A percentile compares a stretch with the other conserved stretches of the same genome.
These are phyloP conservation scores for Acanthaster planci DNA, from an alignment of 35 echinoderm and acorn worm genomes.

Conservation along the genomic window DNA sequence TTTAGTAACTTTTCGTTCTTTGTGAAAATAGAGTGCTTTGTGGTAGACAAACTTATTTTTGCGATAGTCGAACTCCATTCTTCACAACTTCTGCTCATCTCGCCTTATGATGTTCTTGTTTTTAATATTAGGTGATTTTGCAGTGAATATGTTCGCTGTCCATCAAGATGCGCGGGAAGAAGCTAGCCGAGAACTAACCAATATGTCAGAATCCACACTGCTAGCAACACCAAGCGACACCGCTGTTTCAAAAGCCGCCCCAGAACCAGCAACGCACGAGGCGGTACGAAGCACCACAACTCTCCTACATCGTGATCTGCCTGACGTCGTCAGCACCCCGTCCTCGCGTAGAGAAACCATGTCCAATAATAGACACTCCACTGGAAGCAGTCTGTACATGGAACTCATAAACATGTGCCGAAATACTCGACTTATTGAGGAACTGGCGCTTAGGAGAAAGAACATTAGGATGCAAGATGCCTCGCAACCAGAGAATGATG, in stretches of 20 bases:
- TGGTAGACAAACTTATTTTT: too few species aligned
- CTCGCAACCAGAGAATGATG: neutral
- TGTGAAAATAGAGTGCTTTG: too few species aligned
- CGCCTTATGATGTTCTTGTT: neutral
- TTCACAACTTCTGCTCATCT: neutral
- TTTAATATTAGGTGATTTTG: neutral
- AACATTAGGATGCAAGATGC: neutral
- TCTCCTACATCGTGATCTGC: neutral
- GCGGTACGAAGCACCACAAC: neutral
- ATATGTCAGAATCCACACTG: neutral
- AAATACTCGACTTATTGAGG: neutral
- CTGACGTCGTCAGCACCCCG: neutral
- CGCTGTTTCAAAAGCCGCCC: neutral
- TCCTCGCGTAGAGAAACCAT: neutral
- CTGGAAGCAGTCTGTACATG: slow-evolving; percentile 20
- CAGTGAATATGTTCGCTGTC: slow-evolving; percentile 12
- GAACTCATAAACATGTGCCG: slow-evolving; percentile 5
- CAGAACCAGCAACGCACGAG: neutral
- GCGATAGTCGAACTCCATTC: too few species aligned
- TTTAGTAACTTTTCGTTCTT: too few species aligned
- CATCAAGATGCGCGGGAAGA: neutral
- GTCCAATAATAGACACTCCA: neutral
- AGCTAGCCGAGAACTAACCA: neutral
- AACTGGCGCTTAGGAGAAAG: neutral
- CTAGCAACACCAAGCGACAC: neutral